Evolutionary conservation across 2,888 invertebrate species (phyloP), one percentile per base, ranked within the genome.

Genomic region (Trissonchulus latispiculum): DNA sequence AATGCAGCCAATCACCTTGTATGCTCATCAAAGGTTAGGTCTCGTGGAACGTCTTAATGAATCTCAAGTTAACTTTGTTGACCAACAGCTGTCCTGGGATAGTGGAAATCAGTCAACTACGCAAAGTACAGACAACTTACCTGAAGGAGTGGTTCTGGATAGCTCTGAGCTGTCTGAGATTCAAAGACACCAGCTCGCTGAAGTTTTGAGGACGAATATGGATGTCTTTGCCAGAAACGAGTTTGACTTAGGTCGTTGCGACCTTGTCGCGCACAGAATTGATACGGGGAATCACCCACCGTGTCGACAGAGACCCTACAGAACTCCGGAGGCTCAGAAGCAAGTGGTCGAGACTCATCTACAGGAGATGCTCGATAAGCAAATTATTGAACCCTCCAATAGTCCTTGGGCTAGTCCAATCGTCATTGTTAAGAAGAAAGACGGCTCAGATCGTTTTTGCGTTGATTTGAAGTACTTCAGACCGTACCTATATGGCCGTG

Each of bases 381-480:
- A 31, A 8, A 36, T 69, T 31, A 69, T 69, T 35, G 15, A 23
- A n/a, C 23, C 15, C 23, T 59, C 59, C 23, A 15, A 61, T 29
- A 59, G 59, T 31, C 70, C 70, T 15, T 70, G 70, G 70, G 36
- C 70, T 28, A 48, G 48, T 48, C 70, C 70, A 18, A 35, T 70
- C 29, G 70, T 70, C 15, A 15, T 70, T n/a, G 70, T 70, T 15
- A 23, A 48, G 23, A 70, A 70, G 29, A 37, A 37, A 33, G 70
- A 70, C 33, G 69, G 69, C 8, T 23, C 33, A 15, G 36, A 69
- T 15, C 18, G 69, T 23, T 69, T 69, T 69, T 32, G 35, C 18
- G 69, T 69, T 18, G 70, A 72, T 35, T 72, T 70, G 61, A 61
- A 61, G 23, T 33, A 70, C 29, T 70, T 70, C 28, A 15, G 61